Base-by-base conservation (phyloP, 2,888 invertebrate genomes). In the Drosophila fulvimacula region DNA sequence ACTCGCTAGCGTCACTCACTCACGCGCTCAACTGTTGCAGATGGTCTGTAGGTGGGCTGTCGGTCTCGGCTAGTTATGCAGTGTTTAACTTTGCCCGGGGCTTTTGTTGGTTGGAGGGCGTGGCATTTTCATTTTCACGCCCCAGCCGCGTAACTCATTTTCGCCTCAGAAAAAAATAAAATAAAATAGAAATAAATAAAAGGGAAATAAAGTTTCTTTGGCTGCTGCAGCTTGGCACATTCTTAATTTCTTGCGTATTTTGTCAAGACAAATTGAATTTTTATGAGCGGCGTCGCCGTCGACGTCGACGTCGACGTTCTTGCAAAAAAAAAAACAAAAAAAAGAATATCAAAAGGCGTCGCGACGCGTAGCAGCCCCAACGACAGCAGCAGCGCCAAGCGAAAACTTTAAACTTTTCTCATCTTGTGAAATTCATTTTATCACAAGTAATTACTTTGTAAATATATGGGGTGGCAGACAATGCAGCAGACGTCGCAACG, bases 381-480 rank as follows among this genome's bases (percentile, higher is more conserved):
- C 41, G 42, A 46, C 41, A 59, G 42, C 61, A 62, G 53, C 61
- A 78, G 60, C 59, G 75, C 44, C 36, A 51, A 78, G 60, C 59
- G 75, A 81, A 89, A 88, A 86, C 88, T 89, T 85, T 86, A 88
- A 86, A 86, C 85, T 89, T 86, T 89, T 89, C 88, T 90, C 88
- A 89, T 89, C 88, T 90, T 79, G 82, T 79, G 87, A 89, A 90
- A 86, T 88, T 86, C 84, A 84, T 88, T 89, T 89, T 89, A 90
- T 89, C 90, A 86, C 88, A 88, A 89, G 85, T 90, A 89, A 89
- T 90, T 90, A 90, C 90, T 89, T 89, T 88, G 90, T 88, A 90
- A 89, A 89, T 86, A 89, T 80, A 77, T 84, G 73, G 79, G 70
- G 69, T 67, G 63, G 64, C 61, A 71, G 79, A 82, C 77, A 75